These are phyloP conservation scores for Riparia riparia DNA, from an alignment of 2,113 vertebrate species.

Conservation along the genomic window DNA sequence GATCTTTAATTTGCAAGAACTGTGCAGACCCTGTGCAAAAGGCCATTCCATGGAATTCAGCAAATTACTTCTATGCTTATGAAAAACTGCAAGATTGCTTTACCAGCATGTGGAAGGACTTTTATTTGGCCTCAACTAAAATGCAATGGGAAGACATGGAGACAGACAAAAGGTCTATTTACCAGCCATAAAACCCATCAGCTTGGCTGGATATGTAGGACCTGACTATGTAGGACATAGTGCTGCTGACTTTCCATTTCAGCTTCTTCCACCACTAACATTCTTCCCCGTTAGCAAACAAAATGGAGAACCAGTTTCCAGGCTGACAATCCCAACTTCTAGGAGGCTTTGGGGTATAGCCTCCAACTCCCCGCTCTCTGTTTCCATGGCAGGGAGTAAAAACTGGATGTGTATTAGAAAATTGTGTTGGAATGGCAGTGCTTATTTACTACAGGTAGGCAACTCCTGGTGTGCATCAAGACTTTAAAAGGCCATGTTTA, in stretches of 20 bases:
- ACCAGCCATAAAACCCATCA: neutral
- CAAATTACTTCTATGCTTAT: neutral
- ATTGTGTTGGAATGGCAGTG: neutral
- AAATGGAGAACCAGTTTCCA: neutral
- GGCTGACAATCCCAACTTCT: neutral
- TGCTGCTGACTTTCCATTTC: neutral
- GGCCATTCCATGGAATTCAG: neutral
- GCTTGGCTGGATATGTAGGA: neutral
- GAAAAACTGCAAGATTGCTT: neutral
- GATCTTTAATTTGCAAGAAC: neutral
- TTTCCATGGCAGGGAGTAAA: neutral
- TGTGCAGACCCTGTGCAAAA: neutral
- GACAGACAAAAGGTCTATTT: neutral
- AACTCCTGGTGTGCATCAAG: neutral
- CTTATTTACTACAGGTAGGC: neutral
- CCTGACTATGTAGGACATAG: too few relatives aligned
- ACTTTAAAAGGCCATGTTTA: neutral
- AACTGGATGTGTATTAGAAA: neutral
- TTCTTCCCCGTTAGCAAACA: neutral
- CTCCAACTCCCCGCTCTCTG: neutral
- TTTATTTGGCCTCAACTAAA: neutral
- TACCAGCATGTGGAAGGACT: fast-evolving
- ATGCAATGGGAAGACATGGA: neutral
- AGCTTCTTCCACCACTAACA: fast-evolving
- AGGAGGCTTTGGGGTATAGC: neutral